A percentile compares a stretch with the other conserved stretches of the same genome.
phyloP scores from a whole-genome alignment of 2,888 invertebrate species.

The Heteromyza rotundicornis region DNA sequence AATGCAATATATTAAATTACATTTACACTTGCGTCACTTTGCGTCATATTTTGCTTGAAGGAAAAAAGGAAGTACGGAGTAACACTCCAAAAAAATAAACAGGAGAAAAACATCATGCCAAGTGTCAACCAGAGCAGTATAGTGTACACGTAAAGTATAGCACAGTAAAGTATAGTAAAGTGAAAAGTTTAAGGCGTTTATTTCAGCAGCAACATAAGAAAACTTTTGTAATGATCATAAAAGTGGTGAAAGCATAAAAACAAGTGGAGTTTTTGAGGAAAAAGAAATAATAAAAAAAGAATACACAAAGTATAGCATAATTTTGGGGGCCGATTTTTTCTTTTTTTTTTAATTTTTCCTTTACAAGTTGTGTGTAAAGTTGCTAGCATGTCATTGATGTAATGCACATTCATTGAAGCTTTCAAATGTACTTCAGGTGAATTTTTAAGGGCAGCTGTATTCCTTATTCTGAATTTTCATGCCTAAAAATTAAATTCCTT shows the following conservation, averaged over 20 bases:
- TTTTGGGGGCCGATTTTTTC: neutral
- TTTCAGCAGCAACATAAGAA: neutral
- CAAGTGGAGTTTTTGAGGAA: neutral
- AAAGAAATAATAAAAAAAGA: too few species aligned
- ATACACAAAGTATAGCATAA: neutral
- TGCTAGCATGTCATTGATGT: neutral
- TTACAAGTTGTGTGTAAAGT: neutral
- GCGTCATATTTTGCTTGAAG: neutral
- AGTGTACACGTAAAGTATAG: too few species aligned
- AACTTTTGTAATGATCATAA: slow-evolving; percentile 4
- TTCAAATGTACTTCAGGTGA: too few species aligned
- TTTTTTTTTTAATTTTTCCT: too few species aligned
- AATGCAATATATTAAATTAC: neutral
- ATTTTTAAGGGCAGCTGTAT: too few species aligned
- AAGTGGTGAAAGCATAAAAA: neutral
- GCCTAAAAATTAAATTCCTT: too few species aligned
- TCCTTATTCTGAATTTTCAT: too few species aligned
- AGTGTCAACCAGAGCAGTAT: neutral
- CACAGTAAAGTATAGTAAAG: neutral
- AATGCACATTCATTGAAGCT: neutral
- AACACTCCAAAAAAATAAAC: neutral
- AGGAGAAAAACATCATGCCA: neutral
- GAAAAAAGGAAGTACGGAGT: too few species aligned
- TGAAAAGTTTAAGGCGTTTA: neutral
- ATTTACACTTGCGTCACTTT: neutral